Conservation (phyloP, 2,797 vertebrate species). For the Phataginus tricuspis region DNA sequence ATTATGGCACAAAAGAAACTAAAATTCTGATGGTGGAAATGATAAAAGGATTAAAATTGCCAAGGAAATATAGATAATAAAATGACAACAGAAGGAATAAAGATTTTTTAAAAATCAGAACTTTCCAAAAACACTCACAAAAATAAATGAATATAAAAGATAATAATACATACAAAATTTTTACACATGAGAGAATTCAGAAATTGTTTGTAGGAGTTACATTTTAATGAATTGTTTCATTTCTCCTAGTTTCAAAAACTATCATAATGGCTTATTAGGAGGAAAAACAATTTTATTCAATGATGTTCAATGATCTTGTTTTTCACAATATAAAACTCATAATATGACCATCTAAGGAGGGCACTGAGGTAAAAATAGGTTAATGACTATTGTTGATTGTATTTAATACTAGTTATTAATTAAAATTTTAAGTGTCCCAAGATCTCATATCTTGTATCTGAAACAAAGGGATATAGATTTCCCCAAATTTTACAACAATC, state of each 20-base stretch:
- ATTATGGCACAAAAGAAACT: background rate
- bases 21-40: conserved; percentile 8
- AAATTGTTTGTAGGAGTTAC: background rate
- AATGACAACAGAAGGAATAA: background rate
- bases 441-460: background rate
- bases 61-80: background rate
- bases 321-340: background rate
- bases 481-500: background rate
- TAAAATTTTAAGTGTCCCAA: background rate
- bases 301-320: background rate
- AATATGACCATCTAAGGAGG: background rate
- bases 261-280: background rate
- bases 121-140: background rate
- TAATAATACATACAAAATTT: background rate
- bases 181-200: background rate
- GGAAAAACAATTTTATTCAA: background rate
- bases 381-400: background rate
- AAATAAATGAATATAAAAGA: background rate
- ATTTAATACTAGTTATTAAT: background rate
- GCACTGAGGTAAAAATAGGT: background rate
- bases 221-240: background rate
- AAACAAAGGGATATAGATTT: background rate
- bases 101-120: background rate
- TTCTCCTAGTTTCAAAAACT: background rate
- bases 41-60: background rate